These are phyloP conservation scores for Prunella himalayana DNA, from an alignment of 2,113 vertebrate species.

Conservation along the genomic window DNA sequence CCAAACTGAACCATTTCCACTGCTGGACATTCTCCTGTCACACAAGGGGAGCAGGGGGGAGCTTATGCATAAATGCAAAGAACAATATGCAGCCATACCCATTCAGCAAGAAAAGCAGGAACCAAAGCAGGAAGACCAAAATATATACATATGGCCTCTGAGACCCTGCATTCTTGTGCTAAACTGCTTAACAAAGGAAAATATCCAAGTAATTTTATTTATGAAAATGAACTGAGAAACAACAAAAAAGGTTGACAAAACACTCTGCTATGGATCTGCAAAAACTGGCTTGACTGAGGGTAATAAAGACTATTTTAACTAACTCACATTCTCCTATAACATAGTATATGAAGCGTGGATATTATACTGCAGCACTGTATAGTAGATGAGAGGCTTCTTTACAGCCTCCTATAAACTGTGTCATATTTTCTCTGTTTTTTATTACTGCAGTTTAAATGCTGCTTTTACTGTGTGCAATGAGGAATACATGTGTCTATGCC, in stretches of 20 bases:
- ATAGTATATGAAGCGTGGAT: background rate
- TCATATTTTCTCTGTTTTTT: conserved; percentile 36
- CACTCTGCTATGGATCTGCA: background rate
- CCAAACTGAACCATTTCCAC: background rate
- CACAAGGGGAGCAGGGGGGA: background rate
- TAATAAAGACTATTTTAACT: conserved; percentile 35
- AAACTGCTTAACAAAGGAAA: background rate
- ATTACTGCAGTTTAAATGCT: conserved; percentile 34
- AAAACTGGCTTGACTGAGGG: background rate
- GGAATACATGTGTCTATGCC: conserved; percentile 13
- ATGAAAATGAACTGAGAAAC: background rate
- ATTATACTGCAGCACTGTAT: background rate
- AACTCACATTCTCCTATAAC: conserved; percentile 43
- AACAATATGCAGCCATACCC: background rate
- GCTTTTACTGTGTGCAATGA: conserved; percentile 18
- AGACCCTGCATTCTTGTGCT: background rate
- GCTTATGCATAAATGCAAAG: background rate
- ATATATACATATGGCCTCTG: background rate
- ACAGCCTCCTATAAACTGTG: conserved; percentile 35
- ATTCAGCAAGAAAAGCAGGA: background rate
- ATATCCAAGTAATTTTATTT: background rate
- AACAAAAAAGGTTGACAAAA: background rate
- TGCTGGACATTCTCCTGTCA: background rate
- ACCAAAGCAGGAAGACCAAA: background rate
- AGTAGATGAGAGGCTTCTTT: conserved; percentile 42